Base-by-base conservation (phyloP, 2,888 invertebrate species). In the Melieria crassipennis region DNA sequence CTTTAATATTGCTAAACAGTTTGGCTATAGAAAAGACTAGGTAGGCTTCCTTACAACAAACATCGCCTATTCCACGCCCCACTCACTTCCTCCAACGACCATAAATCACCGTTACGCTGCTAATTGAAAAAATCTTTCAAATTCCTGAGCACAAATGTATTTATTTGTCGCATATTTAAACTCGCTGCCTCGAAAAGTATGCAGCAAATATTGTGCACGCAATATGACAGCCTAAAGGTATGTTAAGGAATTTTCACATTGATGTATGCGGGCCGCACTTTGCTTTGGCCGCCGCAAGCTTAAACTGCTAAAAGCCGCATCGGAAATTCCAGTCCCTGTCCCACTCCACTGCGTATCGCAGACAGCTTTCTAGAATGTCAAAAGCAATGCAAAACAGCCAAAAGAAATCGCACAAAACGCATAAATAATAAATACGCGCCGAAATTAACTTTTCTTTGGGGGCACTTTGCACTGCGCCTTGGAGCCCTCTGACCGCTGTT, bases 361-460 rank as follows among this genome's bases (percentile, higher is more conserved):
- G 43, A 4, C 43, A 10, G 30, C 7, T 42, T 11, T 42, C 7
- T 52, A 42, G 55, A 65, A 30, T 42, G 16, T 7, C 30, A 30
- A 30, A 30, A 30, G 30, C 30, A 30, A 30, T 30, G 30, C 30
- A 30, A 30, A 30, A 30, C 30, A 30, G 30, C 30, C 30, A 30
- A 30, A 30, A 30, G 58, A 13, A 10, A 16, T 43, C 55, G n/a
- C 57, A 46, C 46, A 58, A 71, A 71, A 63, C 67, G 50, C 71
- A 71, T 72, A 72, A 69, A 72, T 72, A 72, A 72, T 69, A 69
- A 62, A 72, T 68, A 65, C 48, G 47, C 48, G 30, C 65, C 65
- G 67, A 65, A 72, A 72, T 72, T 66, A 72, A 72, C 69, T 69
- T 61, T 50, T 16, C 48, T 61, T 57, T 57, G 50, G 42, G 50